Conservation (phyloP, 2,888 invertebrate species). For the Chloromyia formosa region DNA sequence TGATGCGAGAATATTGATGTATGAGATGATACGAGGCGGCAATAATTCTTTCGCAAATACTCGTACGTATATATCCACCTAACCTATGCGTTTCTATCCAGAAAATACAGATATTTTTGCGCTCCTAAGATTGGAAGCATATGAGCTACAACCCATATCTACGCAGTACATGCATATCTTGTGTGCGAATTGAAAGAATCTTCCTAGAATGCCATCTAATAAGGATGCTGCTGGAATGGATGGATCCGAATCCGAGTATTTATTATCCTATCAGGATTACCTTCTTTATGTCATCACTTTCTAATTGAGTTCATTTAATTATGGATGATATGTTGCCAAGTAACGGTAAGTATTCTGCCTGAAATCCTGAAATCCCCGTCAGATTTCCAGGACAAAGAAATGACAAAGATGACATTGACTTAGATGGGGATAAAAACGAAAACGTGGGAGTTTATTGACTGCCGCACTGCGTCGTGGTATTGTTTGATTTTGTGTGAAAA, state of each 20-base stretch:
- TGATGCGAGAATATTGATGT: slow-evolving; percentile 23
- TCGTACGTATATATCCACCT: no score
- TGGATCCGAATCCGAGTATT: neutral
- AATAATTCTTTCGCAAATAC: slow-evolving; percentile 7
- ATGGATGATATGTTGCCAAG: slow-evolving; percentile 17
- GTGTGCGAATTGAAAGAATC: neutral
- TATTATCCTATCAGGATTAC: slow-evolving; percentile 26
- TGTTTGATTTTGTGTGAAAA: neutral
- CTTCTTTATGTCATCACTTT: slow-evolving; percentile 36
- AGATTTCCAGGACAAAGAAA: neutral
- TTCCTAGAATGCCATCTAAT: neutral
- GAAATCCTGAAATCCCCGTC: neutral
- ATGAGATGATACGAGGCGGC: slow-evolving; percentile 8
- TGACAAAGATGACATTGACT: slow-evolving; percentile 3
- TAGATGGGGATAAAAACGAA: neutral
- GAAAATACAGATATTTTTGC: no score
- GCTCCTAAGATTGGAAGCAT: no score
- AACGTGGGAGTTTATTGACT: neutral
- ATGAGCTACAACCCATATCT: neutral
- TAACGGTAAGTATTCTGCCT: neutral
- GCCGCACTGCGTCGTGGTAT: neutral
- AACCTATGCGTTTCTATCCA: no score
- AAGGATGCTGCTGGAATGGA: neutral
- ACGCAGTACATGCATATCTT: neutral
- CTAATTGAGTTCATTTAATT: slow-evolving; percentile 39